These are phyloP conservation scores for Meganola albula DNA, from an alignment of 2,888 invertebrate species.

Conservation along the genomic window DNA sequence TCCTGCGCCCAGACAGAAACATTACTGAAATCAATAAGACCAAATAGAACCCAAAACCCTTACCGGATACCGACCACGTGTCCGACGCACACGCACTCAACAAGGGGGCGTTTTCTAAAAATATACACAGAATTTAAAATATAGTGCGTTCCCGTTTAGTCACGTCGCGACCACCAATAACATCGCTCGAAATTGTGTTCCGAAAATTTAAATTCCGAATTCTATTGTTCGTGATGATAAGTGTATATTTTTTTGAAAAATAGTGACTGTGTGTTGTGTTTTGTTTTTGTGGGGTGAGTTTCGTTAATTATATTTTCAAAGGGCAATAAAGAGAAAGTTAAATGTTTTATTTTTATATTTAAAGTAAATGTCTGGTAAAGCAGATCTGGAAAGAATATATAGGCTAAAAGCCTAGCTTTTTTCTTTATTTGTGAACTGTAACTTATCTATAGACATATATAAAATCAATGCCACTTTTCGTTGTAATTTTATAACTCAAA, in stretches of 20 bases:
- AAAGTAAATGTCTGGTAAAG: too few relatives aligned
- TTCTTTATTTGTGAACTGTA: too few relatives aligned
- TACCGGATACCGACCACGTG: conserved; percentile 60
- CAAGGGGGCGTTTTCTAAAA: conserved; percentile 75
- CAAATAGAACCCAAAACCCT: conserved; percentile 44
- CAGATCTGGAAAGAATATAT: too few relatives aligned
- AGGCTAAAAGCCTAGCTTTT: too few relatives aligned
- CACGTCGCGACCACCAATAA: conserved; percentile 48
- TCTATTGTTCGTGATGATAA: conserved; percentile 12
- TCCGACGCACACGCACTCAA: conserved; percentile 42
- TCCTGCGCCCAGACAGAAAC: too few relatives aligned
- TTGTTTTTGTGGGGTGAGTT: conserved; percentile 3
- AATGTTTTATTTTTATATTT: conserved; percentile 2
- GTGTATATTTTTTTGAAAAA: conserved; percentile 5
- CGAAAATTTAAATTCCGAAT: conserved; percentile 13
- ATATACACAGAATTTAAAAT: conserved; percentile 55
- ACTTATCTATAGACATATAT: too few relatives aligned
- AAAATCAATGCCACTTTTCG: too few relatives aligned
- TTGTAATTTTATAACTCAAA: too few relatives aligned
- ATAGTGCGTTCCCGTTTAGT: conserved; percentile 49
- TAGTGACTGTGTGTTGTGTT: background rate
- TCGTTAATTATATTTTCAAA: background rate
- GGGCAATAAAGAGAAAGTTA: too few relatives aligned
- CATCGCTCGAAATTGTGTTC: conserved; percentile 24
- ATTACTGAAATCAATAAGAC: conserved; percentile 21